Percentiles rank a stretch among this genome's conserved stretches.
phyloP scores from a whole-genome alignment of 92 coral and sea anemone species.

The Palythoa grandis region DNA sequence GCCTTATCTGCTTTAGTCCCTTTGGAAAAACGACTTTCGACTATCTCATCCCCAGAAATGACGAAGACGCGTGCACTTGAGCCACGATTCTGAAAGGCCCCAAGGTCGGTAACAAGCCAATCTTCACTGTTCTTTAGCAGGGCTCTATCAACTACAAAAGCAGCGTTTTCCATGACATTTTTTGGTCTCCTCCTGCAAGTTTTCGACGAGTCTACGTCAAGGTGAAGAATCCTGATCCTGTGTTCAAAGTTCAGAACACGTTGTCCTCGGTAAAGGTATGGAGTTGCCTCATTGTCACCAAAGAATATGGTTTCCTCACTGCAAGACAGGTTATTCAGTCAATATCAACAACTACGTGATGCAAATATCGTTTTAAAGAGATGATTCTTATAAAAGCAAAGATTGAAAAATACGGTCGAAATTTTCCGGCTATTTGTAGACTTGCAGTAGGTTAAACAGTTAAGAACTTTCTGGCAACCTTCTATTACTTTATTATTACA shows the following conservation, averaged over 20 bases:
- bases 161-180: conserved; percentile 56
- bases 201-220: conserved; percentile 54
- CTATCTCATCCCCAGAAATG: conserved; percentile 26
- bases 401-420: conserved; percentile 12
- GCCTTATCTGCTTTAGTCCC: conserved; percentile 27
- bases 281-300: conserved; percentile 37
- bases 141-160: conserved; percentile 48
- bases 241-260: conserved; percentile 30
- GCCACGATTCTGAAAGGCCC: conserved; percentile 57
- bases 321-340: conserved; percentile 19
- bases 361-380: not conserved
- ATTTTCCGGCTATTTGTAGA: conserved; percentile 9
- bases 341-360: conserved; percentile 16
- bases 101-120: conserved; percentile 59
- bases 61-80: conserved; percentile 52
- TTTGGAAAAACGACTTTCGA: conserved; percentile 37
- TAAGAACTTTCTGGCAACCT: conserved; percentile 17
- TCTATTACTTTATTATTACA: conserved; percentile 18
- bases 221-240: conserved; percentile 25
- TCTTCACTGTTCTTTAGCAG: conserved; percentile 55
- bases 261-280: conserved; percentile 53
- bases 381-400: not conserved
- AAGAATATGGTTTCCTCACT: conserved; percentile 48
- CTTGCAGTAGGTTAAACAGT: conserved; percentile 19
- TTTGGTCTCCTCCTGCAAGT: conserved; percentile 56